Conservation (phyloP, 2,888 invertebrate species). For the Microctonus aethiopoides region DNA sequence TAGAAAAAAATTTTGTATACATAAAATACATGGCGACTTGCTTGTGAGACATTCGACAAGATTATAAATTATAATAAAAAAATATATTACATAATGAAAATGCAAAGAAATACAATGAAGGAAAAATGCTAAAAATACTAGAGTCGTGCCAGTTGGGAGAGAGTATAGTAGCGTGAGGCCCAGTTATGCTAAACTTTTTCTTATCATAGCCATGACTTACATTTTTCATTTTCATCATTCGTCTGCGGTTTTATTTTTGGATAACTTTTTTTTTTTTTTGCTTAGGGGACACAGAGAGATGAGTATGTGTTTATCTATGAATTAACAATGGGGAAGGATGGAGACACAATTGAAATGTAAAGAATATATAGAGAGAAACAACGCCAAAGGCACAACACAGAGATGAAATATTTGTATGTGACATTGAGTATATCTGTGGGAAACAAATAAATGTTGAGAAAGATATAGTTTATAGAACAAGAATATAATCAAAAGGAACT, state of each 20-base stretch:
- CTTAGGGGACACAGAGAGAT: constrained; percentile 33
- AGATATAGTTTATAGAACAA: too few relatives aligned
- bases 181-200: constrained; percentile 60
- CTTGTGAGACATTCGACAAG: constrained; percentile 41
- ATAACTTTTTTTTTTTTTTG: constrained; percentile 34
- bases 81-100: constrained; percentile 10
- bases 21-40: constrained; percentile 20
- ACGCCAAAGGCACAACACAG: constrained; percentile 18
- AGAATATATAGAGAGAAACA: constrained; percentile 20
- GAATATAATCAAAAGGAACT: too few relatives aligned
- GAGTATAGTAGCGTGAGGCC: constrained; percentile 62
- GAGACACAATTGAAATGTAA: constrained; percentile 5
- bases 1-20: neutral
- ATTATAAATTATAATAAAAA: constrained; percentile 30
- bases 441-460: too few relatives aligned
- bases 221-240: constrained; percentile 64
- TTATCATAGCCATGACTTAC: constrained; percentile 61
- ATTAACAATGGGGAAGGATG: constrained; percentile 13
- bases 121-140: constrained; percentile 49
- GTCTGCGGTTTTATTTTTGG: constrained; percentile 47
- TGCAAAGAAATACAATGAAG: neutral
- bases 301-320: constrained; percentile 12
- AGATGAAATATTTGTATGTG: neutral
- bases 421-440: neutral
- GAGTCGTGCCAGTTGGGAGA: constrained; percentile 72